Conservation (phyloP, 2,797 vertebrate genomes). For the Halcyon smyrnensis region DNA sequence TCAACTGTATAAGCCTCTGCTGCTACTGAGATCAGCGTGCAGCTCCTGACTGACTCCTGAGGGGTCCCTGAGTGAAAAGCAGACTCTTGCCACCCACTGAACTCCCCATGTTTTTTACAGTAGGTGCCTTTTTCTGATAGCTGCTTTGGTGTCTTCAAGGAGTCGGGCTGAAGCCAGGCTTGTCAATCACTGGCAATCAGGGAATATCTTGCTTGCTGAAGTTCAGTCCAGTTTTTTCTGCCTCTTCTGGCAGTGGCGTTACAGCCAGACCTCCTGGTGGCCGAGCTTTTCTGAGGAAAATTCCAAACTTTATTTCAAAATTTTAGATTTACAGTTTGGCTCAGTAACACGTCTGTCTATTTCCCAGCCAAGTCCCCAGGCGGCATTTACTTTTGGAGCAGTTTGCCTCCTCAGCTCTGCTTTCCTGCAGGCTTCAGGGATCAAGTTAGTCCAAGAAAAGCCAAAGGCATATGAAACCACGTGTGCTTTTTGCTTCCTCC, state of each 20-base stretch:
- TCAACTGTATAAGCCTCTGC: slow-evolving; percentile 49
- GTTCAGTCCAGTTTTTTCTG: slow-evolving; percentile 48
- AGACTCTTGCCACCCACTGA: neutral
- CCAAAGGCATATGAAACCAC: slow-evolving; percentile 30
- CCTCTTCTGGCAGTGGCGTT: slow-evolving; percentile 2
- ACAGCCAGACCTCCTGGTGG: slow-evolving; percentile 37
- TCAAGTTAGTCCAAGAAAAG: slow-evolving; percentile 58
- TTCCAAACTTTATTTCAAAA: slow-evolving; percentile 67
- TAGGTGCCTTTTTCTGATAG: neutral
- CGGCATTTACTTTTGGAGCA: slow-evolving; percentile 51
- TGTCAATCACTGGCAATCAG: slow-evolving; percentile 3
- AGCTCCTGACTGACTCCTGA: neutral
- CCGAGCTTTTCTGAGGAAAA: slow-evolving; percentile 43
- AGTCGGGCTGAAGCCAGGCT: neutral
- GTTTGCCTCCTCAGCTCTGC: slow-evolving; percentile 26
- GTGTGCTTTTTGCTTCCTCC: slow-evolving; percentile 34
- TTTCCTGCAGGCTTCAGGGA: slow-evolving; percentile 53
- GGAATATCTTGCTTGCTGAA: slow-evolving; percentile 20
- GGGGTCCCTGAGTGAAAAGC: neutral
- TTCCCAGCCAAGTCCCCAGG: slow-evolving; percentile 54
- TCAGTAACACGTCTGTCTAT: slow-evolving; percentile 9
- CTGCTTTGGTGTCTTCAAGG: neutral
- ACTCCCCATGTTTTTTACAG: neutral
- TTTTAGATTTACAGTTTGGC: slow-evolving; percentile 60
- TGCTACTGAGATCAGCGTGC: slow-evolving; percentile 24